A percentile compares a stretch with the other conserved stretches of the same genome.
These are phyloP conservation scores for Daktulosphaira vitifoliae DNA, from an alignment of 1,140 invertebrate genomes.

Conservation along the genomic window DNA sequence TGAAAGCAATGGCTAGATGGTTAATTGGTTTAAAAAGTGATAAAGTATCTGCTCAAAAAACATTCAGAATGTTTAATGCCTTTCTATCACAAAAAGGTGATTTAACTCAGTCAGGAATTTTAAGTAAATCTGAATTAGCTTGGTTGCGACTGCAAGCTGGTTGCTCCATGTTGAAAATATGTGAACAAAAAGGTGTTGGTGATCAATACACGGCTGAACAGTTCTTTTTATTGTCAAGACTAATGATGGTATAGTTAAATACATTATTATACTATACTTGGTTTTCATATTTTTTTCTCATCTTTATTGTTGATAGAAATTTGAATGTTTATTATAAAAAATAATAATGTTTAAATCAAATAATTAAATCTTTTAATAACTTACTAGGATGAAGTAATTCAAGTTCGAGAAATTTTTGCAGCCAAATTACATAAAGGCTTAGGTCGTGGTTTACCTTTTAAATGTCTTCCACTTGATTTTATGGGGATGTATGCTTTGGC, in stretches of 20 bases:
- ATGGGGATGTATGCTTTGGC: slow-evolving; percentile 89
- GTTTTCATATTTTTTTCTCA: not conserved
- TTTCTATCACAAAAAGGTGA: slow-evolving; percentile 85
- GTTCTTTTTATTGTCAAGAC: slow-evolving; percentile 83
- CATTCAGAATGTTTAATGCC: slow-evolving; percentile 82
- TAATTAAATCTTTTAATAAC: not conserved
- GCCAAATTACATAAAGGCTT: slow-evolving; percentile 86
- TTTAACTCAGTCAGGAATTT: slow-evolving; percentile 51
- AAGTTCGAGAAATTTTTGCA: slow-evolving; percentile 84
- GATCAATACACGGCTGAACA: slow-evolving; percentile 90
- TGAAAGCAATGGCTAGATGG: slow-evolving; percentile 95
- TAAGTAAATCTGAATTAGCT: slow-evolving; percentile 83
- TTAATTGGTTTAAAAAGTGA: slow-evolving; percentile 82
- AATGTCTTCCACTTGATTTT: slow-evolving; percentile 88
- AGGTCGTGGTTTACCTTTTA: slow-evolving; percentile 68
- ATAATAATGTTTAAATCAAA: not conserved
- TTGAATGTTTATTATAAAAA: not conserved
- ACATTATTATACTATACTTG: not conserved
- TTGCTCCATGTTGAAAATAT: slow-evolving; percentile 91
- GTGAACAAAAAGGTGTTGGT: slow-evolving; percentile 89
- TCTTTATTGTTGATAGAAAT: no score
- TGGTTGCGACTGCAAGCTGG: slow-evolving; percentile 84
- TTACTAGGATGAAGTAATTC: slow-evolving; percentile 69
- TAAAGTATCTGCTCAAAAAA: slow-evolving; percentile 83
- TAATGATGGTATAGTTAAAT: slow-evolving; percentile 77